These are phyloP conservation scores for Periphyllus acericola DNA, from an alignment of 2,888 invertebrate species.

Conservation along the genomic window DNA sequence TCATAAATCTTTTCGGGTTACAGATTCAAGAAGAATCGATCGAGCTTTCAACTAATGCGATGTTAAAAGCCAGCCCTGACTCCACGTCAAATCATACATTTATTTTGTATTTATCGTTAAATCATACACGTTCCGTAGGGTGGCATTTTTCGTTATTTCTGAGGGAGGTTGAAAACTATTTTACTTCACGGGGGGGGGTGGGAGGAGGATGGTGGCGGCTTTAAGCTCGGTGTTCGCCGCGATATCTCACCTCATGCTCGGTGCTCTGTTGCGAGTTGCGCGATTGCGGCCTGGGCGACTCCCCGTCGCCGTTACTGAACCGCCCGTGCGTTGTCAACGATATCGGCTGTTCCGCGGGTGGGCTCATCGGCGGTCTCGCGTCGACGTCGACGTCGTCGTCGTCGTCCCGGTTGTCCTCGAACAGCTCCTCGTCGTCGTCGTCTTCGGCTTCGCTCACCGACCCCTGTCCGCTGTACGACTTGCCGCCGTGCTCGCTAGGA, in stretches of 20 bases:
- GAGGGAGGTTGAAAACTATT: too few relatives aligned
- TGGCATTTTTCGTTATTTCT: too few relatives aligned
- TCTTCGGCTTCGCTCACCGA: constrained; percentile 67
- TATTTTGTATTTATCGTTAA: too few relatives aligned
- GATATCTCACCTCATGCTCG: constrained; percentile 33
- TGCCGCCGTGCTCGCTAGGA: constrained; percentile 74
- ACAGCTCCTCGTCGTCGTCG: constrained; percentile 69
- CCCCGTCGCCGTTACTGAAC: constrained; percentile 34
- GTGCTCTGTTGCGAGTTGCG: constrained; percentile 36
- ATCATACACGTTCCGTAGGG: too few relatives aligned
- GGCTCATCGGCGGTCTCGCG: constrained; percentile 43
- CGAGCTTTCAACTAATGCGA: too few relatives aligned
- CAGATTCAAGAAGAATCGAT: too few relatives aligned
- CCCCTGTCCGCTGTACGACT: constrained; percentile 66
- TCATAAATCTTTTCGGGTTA: too few relatives aligned
- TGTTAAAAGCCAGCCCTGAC: too few relatives aligned
- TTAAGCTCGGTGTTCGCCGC: too few relatives aligned
- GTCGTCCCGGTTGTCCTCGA: constrained; percentile 76
- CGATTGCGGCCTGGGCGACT: constrained; percentile 48
- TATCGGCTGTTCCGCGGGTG: constrained; percentile 56
- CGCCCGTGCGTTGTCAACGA: constrained; percentile 56
- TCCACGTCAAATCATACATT: too few relatives aligned
- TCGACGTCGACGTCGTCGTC: constrained; percentile 63
- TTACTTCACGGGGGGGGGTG: too few relatives aligned
- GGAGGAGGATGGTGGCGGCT: too few relatives aligned